Evolutionary conservation across 1,140 invertebrate genomes (phyloP).

Genomic region (Asbolus verrucosus): DNA sequence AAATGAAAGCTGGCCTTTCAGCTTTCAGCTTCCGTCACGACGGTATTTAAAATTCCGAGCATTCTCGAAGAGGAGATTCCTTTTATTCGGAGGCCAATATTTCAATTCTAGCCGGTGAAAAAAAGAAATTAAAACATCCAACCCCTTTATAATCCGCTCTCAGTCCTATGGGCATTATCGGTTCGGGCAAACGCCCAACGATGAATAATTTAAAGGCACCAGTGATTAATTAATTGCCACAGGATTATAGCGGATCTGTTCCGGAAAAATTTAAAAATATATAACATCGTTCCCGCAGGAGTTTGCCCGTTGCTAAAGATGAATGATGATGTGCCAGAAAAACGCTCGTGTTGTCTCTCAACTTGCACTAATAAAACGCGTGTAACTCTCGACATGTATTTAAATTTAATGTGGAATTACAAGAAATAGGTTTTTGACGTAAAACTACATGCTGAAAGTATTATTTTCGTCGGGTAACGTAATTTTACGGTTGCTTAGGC

Average conservation of each 20-base stretch:
- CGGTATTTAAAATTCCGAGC: slow-evolving; percentile 33
- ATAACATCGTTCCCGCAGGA: no score
- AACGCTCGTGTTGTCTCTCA: slow-evolving; percentile 3
- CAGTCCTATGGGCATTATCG: slow-evolving; percentile 12
- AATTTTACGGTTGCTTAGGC: no score
- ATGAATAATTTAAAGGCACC: slow-evolving; percentile 21
- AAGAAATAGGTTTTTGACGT: neutral
- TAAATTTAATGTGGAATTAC: neutral
- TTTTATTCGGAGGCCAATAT: slow-evolving; percentile 26
- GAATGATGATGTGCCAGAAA: slow-evolving; percentile 3
- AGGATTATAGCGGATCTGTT: slow-evolving; percentile 6
- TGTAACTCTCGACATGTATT: neutral
- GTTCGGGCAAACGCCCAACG: neutral
- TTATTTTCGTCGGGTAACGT: slow-evolving; percentile 6
- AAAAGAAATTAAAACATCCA: slow-evolving; percentile 34
- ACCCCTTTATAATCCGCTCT: neutral
- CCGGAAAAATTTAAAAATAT: slow-evolving; percentile 18
- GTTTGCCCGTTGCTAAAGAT: neutral
- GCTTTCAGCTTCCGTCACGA: slow-evolving; percentile 22
- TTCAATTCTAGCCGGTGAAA: slow-evolving; percentile 19
- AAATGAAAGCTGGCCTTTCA: slow-evolving; percentile 26
- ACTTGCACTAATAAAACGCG: neutral
- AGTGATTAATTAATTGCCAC: slow-evolving; percentile 26
- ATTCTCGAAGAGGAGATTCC: slow-evolving; percentile 23
- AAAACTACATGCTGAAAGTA: neutral